A percentile compares a stretch with the other conserved stretches of the same genome.
Conservation (phyloP, 2,113 vertebrate species). For the Menidia beryllina region DNA sequence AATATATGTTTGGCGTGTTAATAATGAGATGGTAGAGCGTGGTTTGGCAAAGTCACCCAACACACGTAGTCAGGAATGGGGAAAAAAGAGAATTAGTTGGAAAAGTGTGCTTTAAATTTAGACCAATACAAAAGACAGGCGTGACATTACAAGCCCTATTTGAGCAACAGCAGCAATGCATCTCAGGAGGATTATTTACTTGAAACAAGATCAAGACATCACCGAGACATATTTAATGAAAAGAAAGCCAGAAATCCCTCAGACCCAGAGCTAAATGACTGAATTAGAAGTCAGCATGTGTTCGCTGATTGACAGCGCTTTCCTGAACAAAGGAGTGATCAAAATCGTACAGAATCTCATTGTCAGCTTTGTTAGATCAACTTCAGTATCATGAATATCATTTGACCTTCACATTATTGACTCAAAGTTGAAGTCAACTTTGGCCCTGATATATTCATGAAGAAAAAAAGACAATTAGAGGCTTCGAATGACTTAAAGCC, state of each 20-base stretch:
- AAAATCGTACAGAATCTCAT: conserved; percentile 22
- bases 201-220: conserved; percentile 60
- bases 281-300: conserved; percentile 41
- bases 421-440: conserved; percentile 26
- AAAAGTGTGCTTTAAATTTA: background rate
- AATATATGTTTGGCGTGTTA: background rate
- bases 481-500: background rate
- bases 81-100: background rate
- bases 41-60: background rate
- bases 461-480: background rate
- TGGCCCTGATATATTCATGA: background rate
- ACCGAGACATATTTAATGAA: conserved; percentile 67
- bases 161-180: conserved; percentile 16
- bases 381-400: conserved; percentile 19
- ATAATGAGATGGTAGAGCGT: background rate
- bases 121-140: conserved; percentile 4
- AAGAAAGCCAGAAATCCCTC: conserved; percentile 47
- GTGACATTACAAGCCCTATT: conserved; percentile 1
- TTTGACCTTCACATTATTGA: conserved; percentile 11
- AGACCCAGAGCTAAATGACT: conserved; percentile 47
- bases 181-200: conserved; percentile 53
- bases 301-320: conserved; percentile 13
- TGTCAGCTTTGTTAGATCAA: conserved; percentile 20
- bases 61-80: too few species aligned
- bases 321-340: conserved; percentile 17